Evolutionary conservation across 1,140 invertebrate genomes (phyloP).

Genomic region (Aphidius gifuensis): DNA sequence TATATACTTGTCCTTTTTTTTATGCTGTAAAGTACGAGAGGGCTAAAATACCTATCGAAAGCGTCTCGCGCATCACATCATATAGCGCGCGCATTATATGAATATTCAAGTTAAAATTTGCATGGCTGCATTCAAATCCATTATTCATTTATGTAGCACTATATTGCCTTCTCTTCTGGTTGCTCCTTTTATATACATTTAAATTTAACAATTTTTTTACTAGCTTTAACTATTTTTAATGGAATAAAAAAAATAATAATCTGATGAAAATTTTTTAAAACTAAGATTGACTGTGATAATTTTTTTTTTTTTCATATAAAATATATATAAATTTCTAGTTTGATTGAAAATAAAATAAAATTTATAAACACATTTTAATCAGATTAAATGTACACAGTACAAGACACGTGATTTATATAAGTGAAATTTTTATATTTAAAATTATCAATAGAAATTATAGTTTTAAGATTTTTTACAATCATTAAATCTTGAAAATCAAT

Average conservation of each 20-base stretch:
- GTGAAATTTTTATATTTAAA: no score
- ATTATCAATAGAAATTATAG: no score
- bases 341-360: no score
- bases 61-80: constrained; percentile 19
- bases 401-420: no score
- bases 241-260: neutral
- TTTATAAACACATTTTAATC: no score
- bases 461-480: neutral
- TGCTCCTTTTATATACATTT: constrained; percentile 16
- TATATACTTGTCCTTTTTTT: no score
- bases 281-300: no score
- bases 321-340: no score
- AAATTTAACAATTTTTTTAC: neutral
- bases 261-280: neutral
- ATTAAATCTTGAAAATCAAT: neutral
- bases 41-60: constrained; percentile 12
- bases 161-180: constrained; percentile 28
- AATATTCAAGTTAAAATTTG: constrained; percentile 48
- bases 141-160: constrained; percentile 49
- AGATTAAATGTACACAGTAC: no score
- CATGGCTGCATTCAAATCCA: constrained; percentile 49
- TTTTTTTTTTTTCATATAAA: no score
- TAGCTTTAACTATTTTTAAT: neutral
- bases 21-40: neutral
- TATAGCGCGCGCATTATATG: constrained; percentile 37